These are phyloP conservation scores for Dendrolimus houi DNA, from an alignment of 2,888 invertebrate species.

Conservation along the genomic window DNA sequence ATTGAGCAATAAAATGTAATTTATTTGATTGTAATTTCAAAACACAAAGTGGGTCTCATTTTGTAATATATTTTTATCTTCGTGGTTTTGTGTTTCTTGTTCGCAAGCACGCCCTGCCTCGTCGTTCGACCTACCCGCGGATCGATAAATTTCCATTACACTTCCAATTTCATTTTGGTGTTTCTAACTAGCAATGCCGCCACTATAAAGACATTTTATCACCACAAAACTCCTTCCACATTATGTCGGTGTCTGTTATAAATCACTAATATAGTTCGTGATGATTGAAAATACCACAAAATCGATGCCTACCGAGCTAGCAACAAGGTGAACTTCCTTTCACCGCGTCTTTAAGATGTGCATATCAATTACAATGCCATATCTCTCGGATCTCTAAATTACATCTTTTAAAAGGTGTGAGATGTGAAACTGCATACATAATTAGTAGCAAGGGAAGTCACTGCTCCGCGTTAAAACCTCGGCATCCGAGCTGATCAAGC, in stretches of 20 bases:
- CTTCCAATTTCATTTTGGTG: constrained; percentile 53
- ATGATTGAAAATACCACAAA: constrained; percentile 10
- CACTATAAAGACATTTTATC: constrained; percentile 45
- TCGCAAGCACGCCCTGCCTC: constrained; percentile 53
- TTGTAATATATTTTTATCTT: constrained; percentile 74
- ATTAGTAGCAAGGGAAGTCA: constrained; percentile 39
- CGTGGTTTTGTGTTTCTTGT: constrained; percentile 70
- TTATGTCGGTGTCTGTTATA: neutral
- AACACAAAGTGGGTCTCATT: constrained; percentile 74
- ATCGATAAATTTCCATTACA: constrained; percentile 50
- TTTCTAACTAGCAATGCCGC: constrained; percentile 35
- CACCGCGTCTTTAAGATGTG: constrained; percentile 41
- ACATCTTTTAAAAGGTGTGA: constrained; percentile 57
- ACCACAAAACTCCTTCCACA: constrained; percentile 30
- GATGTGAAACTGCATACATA: constrained; percentile 42
- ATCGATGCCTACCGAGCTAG: constrained; percentile 7
- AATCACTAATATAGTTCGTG: constrained; percentile 10
- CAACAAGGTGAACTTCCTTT: constrained; percentile 17
- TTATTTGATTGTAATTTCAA: constrained; percentile 77
- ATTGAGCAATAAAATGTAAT: constrained; percentile 77
- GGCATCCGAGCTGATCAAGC: constrained; percentile 20
- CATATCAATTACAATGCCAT: constrained; percentile 39
- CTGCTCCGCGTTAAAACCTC: constrained; percentile 20
- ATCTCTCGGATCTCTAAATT: constrained; percentile 39
- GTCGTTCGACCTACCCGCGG: constrained; percentile 27